A percentile compares a stretch with the other conserved stretches of the same genome.
phyloP scores from a whole-genome alignment of 2,113 vertebrate genomes.

The Chroicocephalus ridibundus region DNA sequence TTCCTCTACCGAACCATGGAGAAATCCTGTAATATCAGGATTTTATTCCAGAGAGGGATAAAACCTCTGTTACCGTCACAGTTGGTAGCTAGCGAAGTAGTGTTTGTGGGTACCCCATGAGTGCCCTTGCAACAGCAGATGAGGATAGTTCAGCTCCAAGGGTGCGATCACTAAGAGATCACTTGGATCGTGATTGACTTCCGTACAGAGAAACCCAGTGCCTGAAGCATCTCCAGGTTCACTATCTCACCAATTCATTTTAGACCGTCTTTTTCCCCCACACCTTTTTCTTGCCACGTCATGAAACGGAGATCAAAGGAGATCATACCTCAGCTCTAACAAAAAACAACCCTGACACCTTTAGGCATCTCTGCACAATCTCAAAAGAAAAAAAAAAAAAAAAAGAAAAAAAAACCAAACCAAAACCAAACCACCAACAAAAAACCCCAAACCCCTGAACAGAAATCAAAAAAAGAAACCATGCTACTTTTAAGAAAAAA shows the following conservation, averaged over 20 bases:
- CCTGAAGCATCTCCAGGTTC: neutral
- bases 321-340: neutral
- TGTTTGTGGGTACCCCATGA: neutral
- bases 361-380: neutral
- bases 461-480: neutral
- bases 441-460: neutral
- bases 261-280: neutral
- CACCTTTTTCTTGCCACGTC: neutral
- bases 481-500: neutral
- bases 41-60: neutral
- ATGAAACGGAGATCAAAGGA: neutral
- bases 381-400: neutral
- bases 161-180: neutral
- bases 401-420: neutral
- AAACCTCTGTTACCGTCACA: neutral
- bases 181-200: neutral
- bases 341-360: neutral
- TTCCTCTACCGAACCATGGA: neutral
- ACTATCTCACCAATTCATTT: neutral
- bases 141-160: neutral
- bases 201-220: neutral
- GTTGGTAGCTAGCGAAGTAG: neutral
- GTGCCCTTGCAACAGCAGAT: neutral
- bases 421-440: neutral
- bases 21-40: neutral